Percentiles rank a stretch among this genome's conserved stretches.
phyloP scores from a whole-genome alignment of 2,113 vertebrate genomes.

The Amblyopsis rosae region DNA sequence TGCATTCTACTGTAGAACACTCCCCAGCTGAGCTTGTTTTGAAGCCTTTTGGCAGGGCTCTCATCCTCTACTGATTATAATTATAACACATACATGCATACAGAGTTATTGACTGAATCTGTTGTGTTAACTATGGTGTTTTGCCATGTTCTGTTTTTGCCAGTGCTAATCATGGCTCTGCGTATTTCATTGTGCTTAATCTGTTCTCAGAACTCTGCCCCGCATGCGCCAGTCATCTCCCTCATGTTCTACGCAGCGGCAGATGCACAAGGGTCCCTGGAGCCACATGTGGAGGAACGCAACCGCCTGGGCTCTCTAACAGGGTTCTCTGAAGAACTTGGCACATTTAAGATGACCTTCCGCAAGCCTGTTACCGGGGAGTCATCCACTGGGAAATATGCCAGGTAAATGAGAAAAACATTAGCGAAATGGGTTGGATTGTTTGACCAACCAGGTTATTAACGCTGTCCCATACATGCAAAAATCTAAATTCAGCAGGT shows the following conservation, averaged over 20 bases:
- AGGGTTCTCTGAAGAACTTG: slow-evolving; percentile 85
- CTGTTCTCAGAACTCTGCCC: slow-evolving; percentile 57
- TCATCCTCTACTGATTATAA: no score
- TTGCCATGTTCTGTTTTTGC: background rate
- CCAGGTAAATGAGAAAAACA: slow-evolving; percentile 75
- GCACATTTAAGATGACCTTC: slow-evolving; percentile 87
- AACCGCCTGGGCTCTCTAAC: slow-evolving; percentile 78
- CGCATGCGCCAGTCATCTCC: slow-evolving; percentile 81
- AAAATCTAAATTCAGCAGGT: no score
- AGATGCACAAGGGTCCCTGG: slow-evolving; percentile 83
- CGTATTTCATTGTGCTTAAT: slow-evolving; percentile 13
- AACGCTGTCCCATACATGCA: no score
- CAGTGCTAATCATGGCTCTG: background rate
- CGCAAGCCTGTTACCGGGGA: slow-evolving; percentile 75
- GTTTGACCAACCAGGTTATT: no score
- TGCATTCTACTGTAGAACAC: no score
- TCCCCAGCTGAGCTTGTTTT: no score
- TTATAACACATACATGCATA: no score
- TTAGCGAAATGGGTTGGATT: no score
- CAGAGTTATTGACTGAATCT: no score
- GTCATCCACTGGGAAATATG: slow-evolving; percentile 71
- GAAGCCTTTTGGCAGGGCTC: no score
- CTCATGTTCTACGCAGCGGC: slow-evolving; percentile 93
- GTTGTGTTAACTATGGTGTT: no score
- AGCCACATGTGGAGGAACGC: slow-evolving; percentile 76